phyloP scores from a whole-genome alignment of 2,888 invertebrate genomes.

The Phytoseiulus persimilis region DNA sequence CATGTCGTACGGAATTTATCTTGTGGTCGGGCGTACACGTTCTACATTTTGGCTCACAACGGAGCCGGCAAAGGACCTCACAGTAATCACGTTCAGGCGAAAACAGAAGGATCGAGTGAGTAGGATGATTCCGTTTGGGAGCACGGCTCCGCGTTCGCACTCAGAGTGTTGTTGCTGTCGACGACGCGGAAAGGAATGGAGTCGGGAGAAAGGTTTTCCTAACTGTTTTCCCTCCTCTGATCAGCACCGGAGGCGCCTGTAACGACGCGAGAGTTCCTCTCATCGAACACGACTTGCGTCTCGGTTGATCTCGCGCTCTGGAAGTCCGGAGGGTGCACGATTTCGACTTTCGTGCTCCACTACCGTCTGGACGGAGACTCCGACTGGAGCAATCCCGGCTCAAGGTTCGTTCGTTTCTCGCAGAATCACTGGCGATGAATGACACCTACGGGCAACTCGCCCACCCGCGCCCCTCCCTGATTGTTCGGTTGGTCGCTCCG shows the following conservation, averaged over 20 bases:
- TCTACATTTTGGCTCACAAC: constrained; percentile 50
- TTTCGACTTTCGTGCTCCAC: constrained; percentile 19
- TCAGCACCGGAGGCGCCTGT: constrained; percentile 19
- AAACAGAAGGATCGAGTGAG: constrained; percentile 51
- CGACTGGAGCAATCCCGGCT: constrained; percentile 27
- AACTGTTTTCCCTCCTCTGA: background rate
- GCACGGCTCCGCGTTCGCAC: too few relatives aligned
- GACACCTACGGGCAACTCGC: background rate
- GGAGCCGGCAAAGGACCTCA: constrained; percentile 49
- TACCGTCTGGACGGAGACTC: constrained; percentile 27
- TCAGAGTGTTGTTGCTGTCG: background rate
- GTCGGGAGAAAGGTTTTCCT: background rate
- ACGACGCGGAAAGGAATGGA: background rate
- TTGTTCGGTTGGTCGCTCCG: background rate
- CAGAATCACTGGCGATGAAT: background rate
- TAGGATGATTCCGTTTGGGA: constrained; percentile 26
- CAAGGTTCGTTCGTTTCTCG: background rate
- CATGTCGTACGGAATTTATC: constrained; percentile 46
- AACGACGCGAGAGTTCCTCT: constrained; percentile 26
- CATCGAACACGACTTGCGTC: constrained; percentile 36
- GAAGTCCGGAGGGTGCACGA: constrained; percentile 19
- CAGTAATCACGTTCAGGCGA: constrained; percentile 49
- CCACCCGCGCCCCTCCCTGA: background rate
- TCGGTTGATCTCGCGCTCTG: constrained; percentile 24
- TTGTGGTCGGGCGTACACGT: constrained; percentile 52